Evolutionary conservation across 2,888 invertebrate genomes (phyloP), one percentile per base, ranked within the genome.

Genomic region (Thymelicus lineola): DNA sequence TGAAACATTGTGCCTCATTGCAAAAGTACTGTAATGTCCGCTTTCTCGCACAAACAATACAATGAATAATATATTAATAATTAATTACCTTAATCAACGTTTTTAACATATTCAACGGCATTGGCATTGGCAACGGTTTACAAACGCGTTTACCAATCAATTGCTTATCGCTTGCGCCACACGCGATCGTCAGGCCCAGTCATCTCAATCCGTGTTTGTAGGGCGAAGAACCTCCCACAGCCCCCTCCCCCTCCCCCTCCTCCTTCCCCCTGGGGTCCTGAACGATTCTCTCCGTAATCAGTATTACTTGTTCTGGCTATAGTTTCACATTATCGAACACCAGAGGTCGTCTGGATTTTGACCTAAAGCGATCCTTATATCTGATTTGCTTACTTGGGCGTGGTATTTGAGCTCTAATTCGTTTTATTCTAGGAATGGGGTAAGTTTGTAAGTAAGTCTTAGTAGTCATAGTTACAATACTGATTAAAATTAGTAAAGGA

Each of bases 191-290:
- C 86, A 81, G 79, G 80, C 81, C 79, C 84, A 85, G 86, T 80
- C 87, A 84, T 85, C 85, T 85, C 85, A 83, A 85, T 84, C 84
- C 82, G 81, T 86, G 86, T 86, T 86, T 83, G 84, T 85, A 82
- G 86, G 83, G 81, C 84, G 79, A 74, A 70, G 53, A 53, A 53
- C 53, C 53, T 28, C 53, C 53, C 17, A 7, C 4, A 42, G 9
- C 14, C 9, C 50, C 17, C 17, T 17, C 15, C 6, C 7, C 14
- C 50, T 50, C 50, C 15, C 17, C 17, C 7, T 17, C 50, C 69
- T 9, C 74, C 75, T 69, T 71, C 15, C 42, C 73, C 71, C 75
- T 67, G 73, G 71, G 64, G 70, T 71, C 75, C 73, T 69, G 73
- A 74, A 74, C 74, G 72, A 75, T 72, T 64, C 48, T 69, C 67